These are phyloP conservation scores for Pogonognathellus flavescens DNA, from an alignment of 1,140 invertebrate genomes.

Conservation along the genomic window DNA sequence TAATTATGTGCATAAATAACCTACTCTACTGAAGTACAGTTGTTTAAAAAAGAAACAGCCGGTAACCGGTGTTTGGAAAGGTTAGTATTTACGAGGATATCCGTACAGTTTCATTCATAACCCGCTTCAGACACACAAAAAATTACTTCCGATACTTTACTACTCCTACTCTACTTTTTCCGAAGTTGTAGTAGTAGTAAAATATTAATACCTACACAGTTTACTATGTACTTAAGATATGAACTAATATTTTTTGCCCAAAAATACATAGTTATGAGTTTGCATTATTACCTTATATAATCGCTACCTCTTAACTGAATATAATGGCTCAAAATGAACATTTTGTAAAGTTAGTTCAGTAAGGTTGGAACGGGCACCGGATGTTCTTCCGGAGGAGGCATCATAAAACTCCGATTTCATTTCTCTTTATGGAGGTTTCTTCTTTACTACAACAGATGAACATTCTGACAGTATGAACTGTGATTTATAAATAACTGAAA, in stretches of 20 bases:
- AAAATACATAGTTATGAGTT: too few species aligned
- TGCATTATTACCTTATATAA: too few species aligned
- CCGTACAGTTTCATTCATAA: constrained; percentile 14
- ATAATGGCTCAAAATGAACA: background rate
- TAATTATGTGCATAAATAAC: too few species aligned
- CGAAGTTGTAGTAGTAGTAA: background rate
- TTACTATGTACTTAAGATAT: too few species aligned
- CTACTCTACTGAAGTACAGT: too few species aligned
- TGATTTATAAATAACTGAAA: too few species aligned
- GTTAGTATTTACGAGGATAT: constrained; percentile 26
- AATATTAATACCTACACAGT: too few species aligned
- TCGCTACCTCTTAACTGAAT: too few species aligned
- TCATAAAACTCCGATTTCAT: constrained; percentile 5
- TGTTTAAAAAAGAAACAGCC: background rate
- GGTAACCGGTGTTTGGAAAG: constrained; percentile 5
- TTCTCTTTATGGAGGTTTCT: background rate
- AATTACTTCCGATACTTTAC: background rate
- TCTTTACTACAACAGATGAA: too few species aligned
- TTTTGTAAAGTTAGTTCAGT: background rate
- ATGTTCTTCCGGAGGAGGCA: constrained; percentile 43
- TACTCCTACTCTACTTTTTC: background rate
- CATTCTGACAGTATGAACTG: too few species aligned
- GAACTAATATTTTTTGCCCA: too few species aligned
- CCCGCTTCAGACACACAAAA: background rate
- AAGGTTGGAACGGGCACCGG: background rate